These are phyloP conservation scores for Coluber constrictor DNA, from an alignment of 2,797 vertebrate species.

Conservation along the genomic window DNA sequence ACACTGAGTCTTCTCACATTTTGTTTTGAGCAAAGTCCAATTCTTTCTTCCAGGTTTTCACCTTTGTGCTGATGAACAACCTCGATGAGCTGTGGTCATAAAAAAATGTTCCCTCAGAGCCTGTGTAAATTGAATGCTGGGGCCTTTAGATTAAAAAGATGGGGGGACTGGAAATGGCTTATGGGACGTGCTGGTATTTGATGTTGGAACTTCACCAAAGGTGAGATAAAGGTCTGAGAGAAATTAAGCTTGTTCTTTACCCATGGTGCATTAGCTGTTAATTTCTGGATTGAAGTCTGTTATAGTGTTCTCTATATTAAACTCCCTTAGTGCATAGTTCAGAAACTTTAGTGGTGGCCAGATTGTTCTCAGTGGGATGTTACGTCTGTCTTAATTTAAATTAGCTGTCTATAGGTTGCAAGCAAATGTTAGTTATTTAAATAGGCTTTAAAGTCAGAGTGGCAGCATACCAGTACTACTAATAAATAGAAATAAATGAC, in stretches of 20 bases:
- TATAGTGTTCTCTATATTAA: background rate
- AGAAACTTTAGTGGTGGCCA: background rate
- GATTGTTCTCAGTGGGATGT: background rate
- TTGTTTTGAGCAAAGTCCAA: background rate
- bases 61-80: background rate
- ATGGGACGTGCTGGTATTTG: background rate
- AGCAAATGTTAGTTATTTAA: background rate
- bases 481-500: background rate
- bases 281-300: background rate
- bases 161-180: background rate
- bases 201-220: background rate
- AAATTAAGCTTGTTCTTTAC: background rate
- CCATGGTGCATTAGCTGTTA: background rate
- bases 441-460: background rate
- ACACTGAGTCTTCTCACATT: background rate
- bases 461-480: background rate
- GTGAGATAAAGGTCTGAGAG: background rate
- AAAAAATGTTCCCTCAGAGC: background rate
- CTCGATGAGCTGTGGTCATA: background rate
- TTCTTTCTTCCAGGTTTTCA: background rate
- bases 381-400: background rate
- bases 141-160: background rate
- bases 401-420: background rate
- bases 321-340: background rate
- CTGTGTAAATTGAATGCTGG: background rate